phyloP scores from a whole-genome alignment of 2,888 invertebrate genomes.

The Pseudococcus jackbeardsleyi region DNA sequence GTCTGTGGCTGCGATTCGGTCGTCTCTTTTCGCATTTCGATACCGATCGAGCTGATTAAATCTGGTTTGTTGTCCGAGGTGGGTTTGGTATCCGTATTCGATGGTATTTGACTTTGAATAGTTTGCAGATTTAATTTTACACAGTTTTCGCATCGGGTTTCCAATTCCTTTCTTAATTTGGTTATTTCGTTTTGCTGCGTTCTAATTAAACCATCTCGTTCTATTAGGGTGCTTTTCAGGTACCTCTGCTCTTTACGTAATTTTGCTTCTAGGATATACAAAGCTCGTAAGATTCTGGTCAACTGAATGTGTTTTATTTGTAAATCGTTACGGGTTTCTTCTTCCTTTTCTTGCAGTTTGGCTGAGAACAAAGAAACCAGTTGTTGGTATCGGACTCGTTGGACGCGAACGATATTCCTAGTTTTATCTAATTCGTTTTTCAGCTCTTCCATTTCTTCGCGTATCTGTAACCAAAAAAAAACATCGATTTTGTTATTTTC shows the following conservation, averaged over 20 bases:
- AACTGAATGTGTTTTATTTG: conserved; percentile 80
- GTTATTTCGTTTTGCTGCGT: conserved; percentile 80
- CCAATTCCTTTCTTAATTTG: conserved; percentile 72
- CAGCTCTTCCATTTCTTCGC: conserved; percentile 62
- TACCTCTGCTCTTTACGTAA: conserved; percentile 81
- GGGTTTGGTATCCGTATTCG: conserved; percentile 69
- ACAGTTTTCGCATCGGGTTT: not conserved
- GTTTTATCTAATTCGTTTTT: conserved; percentile 77
- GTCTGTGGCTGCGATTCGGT: not conserved
- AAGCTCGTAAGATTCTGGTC: conserved; percentile 78
- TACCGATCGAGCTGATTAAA: conserved; percentile 72
- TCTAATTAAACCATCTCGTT: conserved; percentile 81
- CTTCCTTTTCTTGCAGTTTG: conserved; percentile 75
- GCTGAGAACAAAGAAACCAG: conserved; percentile 77
- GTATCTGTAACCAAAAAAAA: conserved; percentile 61
- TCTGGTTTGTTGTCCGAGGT: conserved; percentile 69
- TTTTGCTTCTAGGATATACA: conserved; percentile 80
- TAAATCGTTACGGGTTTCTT: conserved; percentile 75
- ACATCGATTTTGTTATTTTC: not conserved
- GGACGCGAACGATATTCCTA: conserved; percentile 77
- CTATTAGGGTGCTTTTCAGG: conserved; percentile 78
- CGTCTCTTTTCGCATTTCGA: conserved; percentile 68
- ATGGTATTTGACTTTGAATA: conserved; percentile 68
- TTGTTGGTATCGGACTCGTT: conserved; percentile 78
- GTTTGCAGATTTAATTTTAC: not conserved